These are phyloP conservation scores for Abrostola triplasia DNA, from an alignment of 2,888 invertebrate genomes.

Conservation along the genomic window DNA sequence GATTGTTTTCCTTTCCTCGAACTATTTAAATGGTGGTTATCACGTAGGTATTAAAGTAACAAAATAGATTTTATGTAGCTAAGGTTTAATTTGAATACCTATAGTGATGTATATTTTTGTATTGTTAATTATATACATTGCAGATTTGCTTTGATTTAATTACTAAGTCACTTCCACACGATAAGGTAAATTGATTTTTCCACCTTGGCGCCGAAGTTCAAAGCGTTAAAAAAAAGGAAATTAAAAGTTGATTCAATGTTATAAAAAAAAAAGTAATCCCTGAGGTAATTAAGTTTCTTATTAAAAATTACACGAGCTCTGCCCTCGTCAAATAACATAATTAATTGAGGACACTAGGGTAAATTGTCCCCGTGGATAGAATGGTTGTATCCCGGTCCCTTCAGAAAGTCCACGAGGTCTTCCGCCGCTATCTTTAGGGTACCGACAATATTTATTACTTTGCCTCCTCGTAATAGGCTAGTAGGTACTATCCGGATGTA, in stretches of 20 bases:
- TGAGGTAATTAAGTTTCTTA: conserved; percentile 25
- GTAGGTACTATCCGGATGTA: conserved; percentile 23
- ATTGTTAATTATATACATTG: too few species aligned
- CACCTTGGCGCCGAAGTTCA: neutral
- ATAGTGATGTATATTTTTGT: too few species aligned
- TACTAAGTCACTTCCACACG: too few species aligned
- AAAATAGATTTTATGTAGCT: too few species aligned
- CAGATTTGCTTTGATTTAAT: too few species aligned
- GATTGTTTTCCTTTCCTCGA: too few species aligned
- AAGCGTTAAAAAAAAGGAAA: neutral
- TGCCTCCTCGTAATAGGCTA: conserved; percentile 19
- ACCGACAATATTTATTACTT: conserved; percentile 21
- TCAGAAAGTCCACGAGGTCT: conserved; percentile 22
- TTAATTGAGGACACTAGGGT: conserved; percentile 24
- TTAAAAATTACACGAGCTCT: conserved; percentile 32
- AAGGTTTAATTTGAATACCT: too few species aligned
- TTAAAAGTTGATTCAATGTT: neutral
- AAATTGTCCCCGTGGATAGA: conserved; percentile 20
- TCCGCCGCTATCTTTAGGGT: conserved; percentile 12
- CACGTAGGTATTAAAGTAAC: too few species aligned
- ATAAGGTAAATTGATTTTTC: too few species aligned
- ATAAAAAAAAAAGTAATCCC: conserved; percentile 21
- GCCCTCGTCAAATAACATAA: conserved; percentile 27
- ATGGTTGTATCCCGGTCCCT: conserved; percentile 18
- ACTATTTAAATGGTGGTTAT: too few species aligned